Percentiles rank a stretch among this genome's conserved stretches.
phyloP scores from a whole-genome alignment of 2,113 vertebrate species.

The Ia io region DNA sequence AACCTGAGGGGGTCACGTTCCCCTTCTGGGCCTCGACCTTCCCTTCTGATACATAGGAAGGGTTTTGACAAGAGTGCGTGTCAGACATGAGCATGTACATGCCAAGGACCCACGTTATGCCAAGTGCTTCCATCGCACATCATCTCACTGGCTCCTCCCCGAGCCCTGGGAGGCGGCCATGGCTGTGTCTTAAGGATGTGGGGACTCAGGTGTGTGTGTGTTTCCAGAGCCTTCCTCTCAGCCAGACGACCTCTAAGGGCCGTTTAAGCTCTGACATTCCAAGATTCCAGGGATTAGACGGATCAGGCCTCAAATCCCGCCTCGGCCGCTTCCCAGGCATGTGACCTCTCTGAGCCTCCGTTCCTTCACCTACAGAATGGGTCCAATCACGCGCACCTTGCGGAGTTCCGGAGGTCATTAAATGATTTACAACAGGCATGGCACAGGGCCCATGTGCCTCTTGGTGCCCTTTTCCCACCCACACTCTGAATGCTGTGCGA shows the following conservation, averaged over 20 bases:
- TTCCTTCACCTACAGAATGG: not conserved
- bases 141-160: not conserved
- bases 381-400: not conserved
- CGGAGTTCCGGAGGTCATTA: not conserved
- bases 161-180: no score
- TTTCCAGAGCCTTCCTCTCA: not conserved
- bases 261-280: not conserved
- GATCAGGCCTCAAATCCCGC: not conserved
- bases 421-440: fast-evolving
- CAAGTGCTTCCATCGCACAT: fast-evolving
- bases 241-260: not conserved
- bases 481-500: no score
- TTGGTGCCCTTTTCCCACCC: no score
- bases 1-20: not conserved
- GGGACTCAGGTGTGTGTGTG: not conserved
- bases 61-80: not conserved
- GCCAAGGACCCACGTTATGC: not conserved
- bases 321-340: not conserved
- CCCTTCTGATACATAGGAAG: not conserved
- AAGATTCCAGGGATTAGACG: not conserved
- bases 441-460: not conserved
- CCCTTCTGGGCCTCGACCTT: not conserved
- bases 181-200: fast-evolving
- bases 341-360: not conserved
- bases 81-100: not conserved